Evolutionary conservation across 2,797 vertebrate species (phyloP).

Genomic region (Galaxias olidus): DNA sequence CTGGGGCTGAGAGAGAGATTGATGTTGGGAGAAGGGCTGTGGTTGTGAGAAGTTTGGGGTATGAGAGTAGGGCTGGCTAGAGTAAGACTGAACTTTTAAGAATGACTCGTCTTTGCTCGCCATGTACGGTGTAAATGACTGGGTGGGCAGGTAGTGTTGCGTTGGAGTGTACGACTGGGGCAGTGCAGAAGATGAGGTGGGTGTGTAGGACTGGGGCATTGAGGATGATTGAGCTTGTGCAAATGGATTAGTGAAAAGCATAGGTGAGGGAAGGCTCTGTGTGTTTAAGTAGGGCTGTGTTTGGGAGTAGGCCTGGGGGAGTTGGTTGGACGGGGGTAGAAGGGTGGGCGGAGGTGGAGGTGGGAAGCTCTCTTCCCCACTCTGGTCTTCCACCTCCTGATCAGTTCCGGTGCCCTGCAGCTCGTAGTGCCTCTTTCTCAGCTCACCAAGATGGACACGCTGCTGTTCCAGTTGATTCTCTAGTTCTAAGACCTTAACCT

Average conservation of each 20-base stretch:
- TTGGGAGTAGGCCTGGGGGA: neutral
- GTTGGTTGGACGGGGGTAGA: conserved; percentile 39
- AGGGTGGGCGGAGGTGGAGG: conserved; percentile 66
- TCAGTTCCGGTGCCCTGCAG: conserved; percentile 59
- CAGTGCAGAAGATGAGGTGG: too few relatives aligned
- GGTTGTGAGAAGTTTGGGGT: conserved; percentile 11
- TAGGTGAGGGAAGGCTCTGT: conserved; percentile 45
- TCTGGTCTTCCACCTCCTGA: neutral
- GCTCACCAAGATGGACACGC: conserved; percentile 88
- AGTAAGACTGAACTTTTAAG: conserved; percentile 30
- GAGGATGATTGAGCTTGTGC: conserved; percentile 11
- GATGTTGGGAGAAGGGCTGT: conserved; percentile 1
- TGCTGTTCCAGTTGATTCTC: conserved; percentile 90
- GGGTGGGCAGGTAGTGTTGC: neutral
- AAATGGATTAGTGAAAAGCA: conserved; percentile 39
- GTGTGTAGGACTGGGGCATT: conserved; percentile 10
- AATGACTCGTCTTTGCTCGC: conserved; percentile 25
- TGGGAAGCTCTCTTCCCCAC: conserved; percentile 56
- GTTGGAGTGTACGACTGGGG: neutral
- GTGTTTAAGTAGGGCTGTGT: conserved; percentile 28
- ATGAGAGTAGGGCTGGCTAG: conserved; percentile 20
- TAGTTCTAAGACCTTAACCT: conserved; percentile 94
- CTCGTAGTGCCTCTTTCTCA: conserved; percentile 92
- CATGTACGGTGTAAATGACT: neutral
- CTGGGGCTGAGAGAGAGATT: conserved; percentile 9